Percentiles rank a stretch among this genome's conserved stretches.
phyloP scores from a whole-genome alignment of 1,140 invertebrate genomes.

The Pseudomyrmex sp. region DNA sequence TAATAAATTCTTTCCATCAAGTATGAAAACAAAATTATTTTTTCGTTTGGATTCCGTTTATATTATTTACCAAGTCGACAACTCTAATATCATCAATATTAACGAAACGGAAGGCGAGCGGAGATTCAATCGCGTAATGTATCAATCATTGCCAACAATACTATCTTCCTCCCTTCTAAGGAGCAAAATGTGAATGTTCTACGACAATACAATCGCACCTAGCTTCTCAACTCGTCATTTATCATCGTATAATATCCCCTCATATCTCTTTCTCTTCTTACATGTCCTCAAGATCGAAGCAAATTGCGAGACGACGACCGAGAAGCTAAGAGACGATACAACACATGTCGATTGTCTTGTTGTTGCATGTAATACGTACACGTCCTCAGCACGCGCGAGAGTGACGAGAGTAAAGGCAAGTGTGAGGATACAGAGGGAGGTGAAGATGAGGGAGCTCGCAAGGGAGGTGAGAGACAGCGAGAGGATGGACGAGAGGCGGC shows the following conservation, averaged over 20 bases:
- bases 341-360: constrained; percentile 14
- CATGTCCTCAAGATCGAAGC: neutral
- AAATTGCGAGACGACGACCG: constrained; percentile 18
- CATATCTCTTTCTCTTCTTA: neutral
- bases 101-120: neutral
- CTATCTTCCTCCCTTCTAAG: constrained; percentile 21
- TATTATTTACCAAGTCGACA: neutral
- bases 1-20: neutral
- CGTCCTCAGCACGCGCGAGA: constrained; percentile 82
- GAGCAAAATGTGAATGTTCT: neutral
- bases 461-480: constrained; percentile 85
- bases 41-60: neutral
- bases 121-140: neutral
- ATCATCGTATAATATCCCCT: neutral
- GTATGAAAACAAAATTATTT: constrained; percentile 8
- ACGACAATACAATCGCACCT: constrained; percentile 19
- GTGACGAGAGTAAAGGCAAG: constrained; percentile 81
- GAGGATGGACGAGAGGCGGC: constrained; percentile 83
- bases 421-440: constrained; percentile 80
- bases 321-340: constrained; percentile 45
- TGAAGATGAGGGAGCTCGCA: constrained; percentile 81
- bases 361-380: constrained; percentile 79
- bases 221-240: constrained; percentile 38
- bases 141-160: constrained; percentile 23
- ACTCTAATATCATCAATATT: neutral